These are phyloP conservation scores for Anarhynchus alexandrinus DNA, from an alignment of 2,113 vertebrate species.

Conservation along the genomic window DNA sequence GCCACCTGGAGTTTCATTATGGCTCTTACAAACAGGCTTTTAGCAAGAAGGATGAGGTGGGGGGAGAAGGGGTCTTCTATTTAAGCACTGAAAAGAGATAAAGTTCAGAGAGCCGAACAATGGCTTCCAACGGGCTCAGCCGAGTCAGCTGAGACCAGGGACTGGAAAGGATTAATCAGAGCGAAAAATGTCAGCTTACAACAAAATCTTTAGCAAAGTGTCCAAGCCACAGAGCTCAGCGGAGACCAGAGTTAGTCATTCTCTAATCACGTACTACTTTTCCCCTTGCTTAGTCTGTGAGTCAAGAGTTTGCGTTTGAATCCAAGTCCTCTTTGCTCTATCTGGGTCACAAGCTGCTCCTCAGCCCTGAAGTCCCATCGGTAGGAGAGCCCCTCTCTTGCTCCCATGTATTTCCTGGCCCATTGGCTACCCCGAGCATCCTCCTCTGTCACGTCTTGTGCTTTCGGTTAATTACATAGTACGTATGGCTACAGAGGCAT, in stretches of 20 bases:
- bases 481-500: background rate
- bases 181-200: slow-evolving; percentile 50
- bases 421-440: background rate
- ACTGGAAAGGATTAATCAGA: slow-evolving; percentile 68
- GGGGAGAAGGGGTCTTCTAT: slow-evolving; percentile 45
- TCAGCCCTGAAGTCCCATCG: background rate
- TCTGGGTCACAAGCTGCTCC: background rate
- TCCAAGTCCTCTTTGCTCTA: background rate
- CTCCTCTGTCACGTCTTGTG: background rate
- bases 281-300: background rate
- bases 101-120: slow-evolving; percentile 42
- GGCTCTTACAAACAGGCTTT: slow-evolving; percentile 63
- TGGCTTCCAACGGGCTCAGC: slow-evolving; percentile 45
- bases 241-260: slow-evolving; percentile 14
- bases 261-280: background rate
- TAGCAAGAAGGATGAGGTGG: slow-evolving; percentile 62
- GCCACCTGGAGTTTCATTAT: slow-evolving; percentile 69
- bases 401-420: background rate
- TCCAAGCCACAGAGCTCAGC: slow-evolving; percentile 54
- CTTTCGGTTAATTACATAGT: too few species aligned
- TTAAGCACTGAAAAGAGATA: slow-evolving; percentile 46
- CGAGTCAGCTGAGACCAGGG: slow-evolving; percentile 54
- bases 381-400: background rate
- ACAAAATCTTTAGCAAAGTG: slow-evolving; percentile 21
- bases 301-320: background rate